Base-by-base conservation (phyloP, 2,888 invertebrate genomes). In the Drosophila seclusa region DNA sequence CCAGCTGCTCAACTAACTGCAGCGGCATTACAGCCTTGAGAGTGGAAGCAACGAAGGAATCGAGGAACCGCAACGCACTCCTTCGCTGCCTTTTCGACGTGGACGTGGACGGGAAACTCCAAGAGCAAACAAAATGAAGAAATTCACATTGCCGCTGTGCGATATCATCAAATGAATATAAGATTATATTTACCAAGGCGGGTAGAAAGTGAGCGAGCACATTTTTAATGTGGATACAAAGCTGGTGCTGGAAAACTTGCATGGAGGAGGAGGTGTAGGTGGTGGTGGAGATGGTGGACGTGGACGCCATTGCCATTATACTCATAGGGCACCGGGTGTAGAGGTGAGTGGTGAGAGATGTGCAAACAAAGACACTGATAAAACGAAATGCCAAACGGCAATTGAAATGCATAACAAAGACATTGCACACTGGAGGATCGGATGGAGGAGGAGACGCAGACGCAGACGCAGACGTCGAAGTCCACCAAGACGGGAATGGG, bases 361-460 rank as follows among this genome's bases (percentile, higher is more conserved):
- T 74, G 86, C 87, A 89, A 87, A 87, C 90, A 87, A 87, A 87
- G 84, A 87, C 83, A 70, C 75, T 76, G 76, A 83, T 86, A 82
- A 83, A 87, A 88, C 77, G 87, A 87, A 86, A 87, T 81, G 83
- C 88, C 85, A 89, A 87, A 85, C 90, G 88, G 76, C 90, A 88
- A 87, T 82, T 82, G 89, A 89, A 88, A 78, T 71, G 86, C 86
- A 85, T 78, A 88, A 87, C 87, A 87, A 87, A 89, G 83, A 53
- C 72, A 34, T 61, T 58, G 68, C 70, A 62, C 52, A 60, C 54
- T 38, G 55, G 34, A 74, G 67, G 58, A 71, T 58, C 62, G 49
- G 27, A 50, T 13, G 49, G 52, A 31, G 42, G 27, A 29, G 50
- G 4, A 36, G 42, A 54, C 0, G 34, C n/a, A 45, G 10, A 34